Evolutionary conservation across 2,888 invertebrate species (phyloP).

Genomic region (Norana najaformis): DNA sequence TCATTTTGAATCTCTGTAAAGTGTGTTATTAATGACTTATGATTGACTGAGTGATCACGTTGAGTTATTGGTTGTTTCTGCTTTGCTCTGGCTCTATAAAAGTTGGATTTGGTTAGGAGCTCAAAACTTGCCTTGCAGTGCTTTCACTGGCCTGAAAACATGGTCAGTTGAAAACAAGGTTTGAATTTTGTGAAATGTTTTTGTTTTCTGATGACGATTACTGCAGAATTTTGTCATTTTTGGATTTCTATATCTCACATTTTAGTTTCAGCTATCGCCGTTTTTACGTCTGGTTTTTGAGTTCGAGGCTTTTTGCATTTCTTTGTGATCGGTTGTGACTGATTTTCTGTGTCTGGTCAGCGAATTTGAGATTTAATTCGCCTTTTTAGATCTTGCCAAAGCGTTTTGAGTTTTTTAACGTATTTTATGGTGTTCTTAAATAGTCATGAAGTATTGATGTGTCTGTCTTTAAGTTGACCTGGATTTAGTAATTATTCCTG

Average conservation of each 20-base stretch:
- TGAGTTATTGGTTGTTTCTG: neutral
- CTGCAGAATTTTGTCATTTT: constrained; percentile 7
- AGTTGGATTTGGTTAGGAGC: neutral
- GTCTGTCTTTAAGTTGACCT: neutral
- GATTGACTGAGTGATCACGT: neutral
- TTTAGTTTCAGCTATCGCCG: neutral
- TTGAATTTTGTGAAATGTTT: neutral
- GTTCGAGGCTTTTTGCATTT: neutral
- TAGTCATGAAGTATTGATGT: neutral
- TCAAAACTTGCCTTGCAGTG: neutral
- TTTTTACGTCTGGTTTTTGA: neutral
- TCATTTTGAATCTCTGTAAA: neutral
- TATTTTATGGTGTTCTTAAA: neutral
- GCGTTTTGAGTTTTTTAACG: neutral
- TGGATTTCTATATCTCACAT: neutral
- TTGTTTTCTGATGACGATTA: neutral
- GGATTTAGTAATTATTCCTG: neutral
- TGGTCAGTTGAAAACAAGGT: neutral
- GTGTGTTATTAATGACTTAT: neutral
- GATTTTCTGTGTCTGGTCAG: neutral
- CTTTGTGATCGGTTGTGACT: neutral
- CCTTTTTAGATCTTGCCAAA: neutral
- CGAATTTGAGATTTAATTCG: neutral
- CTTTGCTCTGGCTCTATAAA: neutral
- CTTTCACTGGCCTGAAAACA: neutral